phyloP scores from a whole-genome alignment of 2,888 invertebrate genomes.

The Myathropa florea region DNA sequence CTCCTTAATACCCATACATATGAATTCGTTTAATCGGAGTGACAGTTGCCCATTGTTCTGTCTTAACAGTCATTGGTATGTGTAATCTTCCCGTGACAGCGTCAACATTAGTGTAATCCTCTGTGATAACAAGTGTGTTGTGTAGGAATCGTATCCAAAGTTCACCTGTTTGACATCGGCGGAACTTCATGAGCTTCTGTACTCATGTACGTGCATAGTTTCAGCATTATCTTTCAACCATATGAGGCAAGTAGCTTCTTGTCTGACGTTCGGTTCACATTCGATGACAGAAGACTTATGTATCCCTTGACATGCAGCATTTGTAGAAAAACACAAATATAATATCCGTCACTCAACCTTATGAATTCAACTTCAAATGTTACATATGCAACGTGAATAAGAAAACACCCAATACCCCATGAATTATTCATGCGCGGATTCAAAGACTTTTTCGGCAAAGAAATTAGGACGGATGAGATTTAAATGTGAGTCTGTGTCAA shows the following conservation, averaged over 20 bases:
- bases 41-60: no score
- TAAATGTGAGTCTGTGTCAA: slow-evolving; percentile 28
- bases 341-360: neutral
- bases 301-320: slow-evolving; percentile 37
- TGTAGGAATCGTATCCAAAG: no score
- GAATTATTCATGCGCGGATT: slow-evolving; percentile 46
- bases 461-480: slow-evolving; percentile 47
- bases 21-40: no score
- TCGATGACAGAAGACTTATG: slow-evolving; percentile 39
- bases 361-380: neutral
- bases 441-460: slow-evolving; percentile 12
- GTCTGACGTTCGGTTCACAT: slow-evolving; percentile 34
- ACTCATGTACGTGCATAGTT: neutral
- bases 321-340: neutral
- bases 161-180: no score
- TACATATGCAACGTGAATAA: slow-evolving; percentile 11
- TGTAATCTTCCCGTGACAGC: no score
- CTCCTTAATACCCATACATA: no score
- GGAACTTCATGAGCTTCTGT: no score
- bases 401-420: slow-evolving; percentile 24
- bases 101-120: no score
- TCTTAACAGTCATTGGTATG: no score
- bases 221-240: slow-evolving; percentile 31
- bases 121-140: no score
- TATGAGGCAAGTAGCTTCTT: slow-evolving; percentile 46